Conservation (phyloP, 2,888 invertebrate genomes). For the Pimpla rufipes region DNA sequence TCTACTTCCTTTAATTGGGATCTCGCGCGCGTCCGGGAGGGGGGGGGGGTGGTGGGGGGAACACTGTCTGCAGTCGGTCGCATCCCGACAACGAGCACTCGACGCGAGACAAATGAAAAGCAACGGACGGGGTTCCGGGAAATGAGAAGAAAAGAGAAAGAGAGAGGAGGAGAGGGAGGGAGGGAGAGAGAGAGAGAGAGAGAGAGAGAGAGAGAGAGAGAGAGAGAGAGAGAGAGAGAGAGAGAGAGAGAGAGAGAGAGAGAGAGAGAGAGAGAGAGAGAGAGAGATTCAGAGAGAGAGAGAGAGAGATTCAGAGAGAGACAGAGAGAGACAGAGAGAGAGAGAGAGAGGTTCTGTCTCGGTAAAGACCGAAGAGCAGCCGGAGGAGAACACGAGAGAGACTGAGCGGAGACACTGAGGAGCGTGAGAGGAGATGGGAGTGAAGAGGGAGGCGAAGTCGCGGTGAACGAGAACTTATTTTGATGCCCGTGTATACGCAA, state of each 20-base stretch:
- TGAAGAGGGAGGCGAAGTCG: constrained; percentile 9
- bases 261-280: constrained; percentile 25
- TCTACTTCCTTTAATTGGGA: constrained; percentile 82
- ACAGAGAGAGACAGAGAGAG: background rate
- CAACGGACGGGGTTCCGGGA: constrained; percentile 36
- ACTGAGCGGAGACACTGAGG: constrained; percentile 2
- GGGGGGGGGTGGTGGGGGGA: constrained; percentile 40
- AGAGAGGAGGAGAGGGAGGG: constrained; percentile 11
- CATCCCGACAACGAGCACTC: constrained; percentile 70
- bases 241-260: constrained; percentile 28
- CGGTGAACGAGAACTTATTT: constrained; percentile 44
- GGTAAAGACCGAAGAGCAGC: constrained; percentile 23
- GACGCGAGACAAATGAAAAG: constrained; percentile 80
- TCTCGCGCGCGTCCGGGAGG: too few species aligned
- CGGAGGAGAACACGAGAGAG: background rate
- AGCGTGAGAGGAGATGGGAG: constrained; percentile 7
- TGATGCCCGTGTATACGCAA: constrained; percentile 36
- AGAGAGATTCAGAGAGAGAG: constrained; percentile 16
- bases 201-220: constrained; percentile 43
- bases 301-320: constrained; percentile 33
- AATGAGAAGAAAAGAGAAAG: constrained; percentile 34
- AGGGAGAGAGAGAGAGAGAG: constrained; percentile 39
- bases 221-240: too few species aligned
- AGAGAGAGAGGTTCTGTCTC: constrained; percentile 32
- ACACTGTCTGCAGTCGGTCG: constrained; percentile 66